phyloP scores from a whole-genome alignment of 37 sponge, comb jelly and placozoan genomes.

The Agelas oroides region DNA sequence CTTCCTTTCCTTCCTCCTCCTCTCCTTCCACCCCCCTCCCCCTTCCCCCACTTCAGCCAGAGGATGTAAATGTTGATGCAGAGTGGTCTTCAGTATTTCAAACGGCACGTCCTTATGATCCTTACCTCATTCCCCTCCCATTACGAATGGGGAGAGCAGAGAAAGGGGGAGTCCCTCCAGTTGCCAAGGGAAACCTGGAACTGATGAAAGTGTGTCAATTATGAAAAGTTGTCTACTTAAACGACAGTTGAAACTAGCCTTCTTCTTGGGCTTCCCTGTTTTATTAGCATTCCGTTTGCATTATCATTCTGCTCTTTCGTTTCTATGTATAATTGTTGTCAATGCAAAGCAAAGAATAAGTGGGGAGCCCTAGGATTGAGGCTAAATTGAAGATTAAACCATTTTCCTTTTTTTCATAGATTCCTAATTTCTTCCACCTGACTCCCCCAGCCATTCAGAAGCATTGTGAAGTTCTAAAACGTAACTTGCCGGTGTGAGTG shows the following conservation, averaged over 20 bases:
- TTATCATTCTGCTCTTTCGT: too few species aligned
- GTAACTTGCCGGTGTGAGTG: conserved; percentile 37
- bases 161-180: conserved; percentile 69
- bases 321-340: too few species aligned
- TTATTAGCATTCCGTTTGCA: too few species aligned
- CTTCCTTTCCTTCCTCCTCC: not conserved
- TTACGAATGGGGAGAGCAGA: conserved; percentile 81
- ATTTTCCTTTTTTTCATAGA: conserved; percentile 43
- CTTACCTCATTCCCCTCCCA: conserved; percentile 81
- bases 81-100: conserved; percentile 83
- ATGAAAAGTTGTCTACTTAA: not conserved
- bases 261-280: too few species aligned
- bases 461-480: conserved; percentile 87
- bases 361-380: too few species aligned
- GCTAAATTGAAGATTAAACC: too few species aligned
- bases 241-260: too few species aligned
- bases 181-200: conserved; percentile 75
- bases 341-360: too few species aligned
- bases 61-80: conserved; percentile 45
- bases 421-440: conserved; percentile 94
- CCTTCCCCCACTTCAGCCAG: conserved; percentile 29
- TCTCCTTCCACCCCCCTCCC: not conserved
- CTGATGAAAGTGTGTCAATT: conserved; percentile 71
- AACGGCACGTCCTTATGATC: conserved; percentile 75
- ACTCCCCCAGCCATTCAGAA: conserved; percentile 89